A percentile compares a stretch with the other conserved stretches of the same genome.
Conservation (phyloP, 2,797 vertebrate genomes). For the Eremophila alpestris region DNA sequence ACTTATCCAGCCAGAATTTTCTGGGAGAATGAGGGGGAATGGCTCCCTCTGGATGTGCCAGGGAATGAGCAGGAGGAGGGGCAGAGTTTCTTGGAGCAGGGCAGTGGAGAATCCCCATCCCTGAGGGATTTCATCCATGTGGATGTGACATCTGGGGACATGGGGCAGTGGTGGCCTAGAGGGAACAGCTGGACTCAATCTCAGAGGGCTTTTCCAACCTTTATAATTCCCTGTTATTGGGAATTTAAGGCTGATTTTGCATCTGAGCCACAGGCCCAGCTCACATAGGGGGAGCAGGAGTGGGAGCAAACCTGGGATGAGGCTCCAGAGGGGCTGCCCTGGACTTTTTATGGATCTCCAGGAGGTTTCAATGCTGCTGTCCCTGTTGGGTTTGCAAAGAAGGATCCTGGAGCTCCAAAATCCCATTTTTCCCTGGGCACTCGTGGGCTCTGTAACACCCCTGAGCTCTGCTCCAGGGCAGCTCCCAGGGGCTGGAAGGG, state of each 20-base stretch:
- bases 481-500: not conserved
- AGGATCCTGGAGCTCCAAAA: not conserved
- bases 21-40: not conserved
- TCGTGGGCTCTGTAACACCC: fast-evolving
- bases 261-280: not conserved
- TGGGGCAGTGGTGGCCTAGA: not conserved
- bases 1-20: not conserved
- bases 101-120: not conserved
- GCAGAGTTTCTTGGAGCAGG: not conserved
- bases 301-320: not conserved
- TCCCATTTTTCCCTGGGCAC: fast-evolving
- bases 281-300: not conserved
- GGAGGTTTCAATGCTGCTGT: not conserved
- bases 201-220: not conserved
- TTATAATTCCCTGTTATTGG: fast-evolving
- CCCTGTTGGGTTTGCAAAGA: not conserved
- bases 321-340: not conserved
- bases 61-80: not conserved
- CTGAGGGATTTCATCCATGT: not conserved
- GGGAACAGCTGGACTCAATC: not conserved
- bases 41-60: not conserved
- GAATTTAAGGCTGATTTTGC: not conserved
- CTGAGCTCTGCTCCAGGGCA: fast-evolving
- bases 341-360: not conserved
- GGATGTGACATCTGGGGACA: not conserved